phyloP scores from a whole-genome alignment of 1,140 invertebrate genomes.

The Aphidius gifuensis region DNA sequence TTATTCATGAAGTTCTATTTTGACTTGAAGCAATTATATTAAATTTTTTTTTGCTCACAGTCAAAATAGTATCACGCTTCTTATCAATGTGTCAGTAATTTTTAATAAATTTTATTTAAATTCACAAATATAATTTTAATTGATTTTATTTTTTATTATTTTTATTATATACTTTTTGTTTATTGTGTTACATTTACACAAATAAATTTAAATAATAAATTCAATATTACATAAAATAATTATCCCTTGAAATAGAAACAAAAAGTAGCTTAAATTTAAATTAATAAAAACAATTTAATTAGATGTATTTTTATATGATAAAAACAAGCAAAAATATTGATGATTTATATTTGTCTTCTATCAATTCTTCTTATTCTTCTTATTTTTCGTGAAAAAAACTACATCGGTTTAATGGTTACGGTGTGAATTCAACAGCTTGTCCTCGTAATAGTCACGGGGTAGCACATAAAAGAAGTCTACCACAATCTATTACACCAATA shows the following conservation, averaged over 20 bases:
- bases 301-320: no score
- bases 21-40: slow-evolving; percentile 33
- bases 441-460: slow-evolving; percentile 80
- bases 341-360: slow-evolving; percentile 38
- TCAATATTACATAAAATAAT: no score
- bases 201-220: no score
- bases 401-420: no score
- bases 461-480: slow-evolving; percentile 77
- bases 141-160: no score
- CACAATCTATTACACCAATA: slow-evolving; percentile 73
- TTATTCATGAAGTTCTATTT: slow-evolving; percentile 41
- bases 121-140: no score
- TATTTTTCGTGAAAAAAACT: slow-evolving; percentile 32
- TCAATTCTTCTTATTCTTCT: slow-evolving; percentile 49
- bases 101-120: slow-evolving; percentile 35
- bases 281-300: no score
- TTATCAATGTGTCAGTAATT: slow-evolving; percentile 43
- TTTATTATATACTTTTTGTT: no score
- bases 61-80: slow-evolving; percentile 49
- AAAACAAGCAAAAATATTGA: slow-evolving; percentile 35
- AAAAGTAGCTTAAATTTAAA: no score
- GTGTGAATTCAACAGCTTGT: slow-evolving; percentile 44
- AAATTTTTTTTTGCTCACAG: slow-evolving; percentile 33
- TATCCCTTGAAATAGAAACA: no score
- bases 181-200: no score